Conservation (phyloP, 2,113 vertebrate genomes). For the Phodopus roborovskii region DNA sequence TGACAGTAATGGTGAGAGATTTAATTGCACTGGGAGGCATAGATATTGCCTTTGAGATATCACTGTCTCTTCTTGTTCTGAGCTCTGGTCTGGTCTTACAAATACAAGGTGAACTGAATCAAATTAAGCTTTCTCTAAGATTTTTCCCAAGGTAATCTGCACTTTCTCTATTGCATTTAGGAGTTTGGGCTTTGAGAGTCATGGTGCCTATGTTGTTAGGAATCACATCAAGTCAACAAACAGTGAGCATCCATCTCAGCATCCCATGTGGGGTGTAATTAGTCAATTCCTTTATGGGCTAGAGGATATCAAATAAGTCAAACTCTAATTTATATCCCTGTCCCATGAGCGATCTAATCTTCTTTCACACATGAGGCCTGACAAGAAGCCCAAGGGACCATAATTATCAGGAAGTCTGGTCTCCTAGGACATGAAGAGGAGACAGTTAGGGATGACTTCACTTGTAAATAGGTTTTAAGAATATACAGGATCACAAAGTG, state of each 20-base stretch:
- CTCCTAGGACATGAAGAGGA: conserved; percentile 8
- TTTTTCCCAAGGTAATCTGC: background rate
- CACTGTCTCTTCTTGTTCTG: background rate
- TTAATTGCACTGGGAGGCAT: background rate
- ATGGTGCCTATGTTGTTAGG: background rate
- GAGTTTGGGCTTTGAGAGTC: background rate
- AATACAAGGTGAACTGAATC: background rate
- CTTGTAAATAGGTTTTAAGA: conserved; percentile 53
- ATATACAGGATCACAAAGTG: background rate
- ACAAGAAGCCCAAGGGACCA: background rate
- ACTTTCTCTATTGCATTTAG: background rate
- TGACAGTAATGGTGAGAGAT: background rate
- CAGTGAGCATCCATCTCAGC: background rate
- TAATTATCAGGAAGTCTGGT: background rate
- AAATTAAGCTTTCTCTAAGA: background rate
- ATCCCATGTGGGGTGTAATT: background rate
- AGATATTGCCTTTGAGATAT: background rate
- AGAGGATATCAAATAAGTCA: background rate
- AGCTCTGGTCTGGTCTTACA: background rate
- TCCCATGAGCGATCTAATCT: background rate
- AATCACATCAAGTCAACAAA: background rate
- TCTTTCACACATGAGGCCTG: background rate
- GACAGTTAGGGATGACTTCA: conserved; percentile 11
- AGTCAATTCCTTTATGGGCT: background rate
- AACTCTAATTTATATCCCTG: background rate